phyloP scores from a whole-genome alignment of 2,888 invertebrate genomes.

The Acronicta alni region DNA sequence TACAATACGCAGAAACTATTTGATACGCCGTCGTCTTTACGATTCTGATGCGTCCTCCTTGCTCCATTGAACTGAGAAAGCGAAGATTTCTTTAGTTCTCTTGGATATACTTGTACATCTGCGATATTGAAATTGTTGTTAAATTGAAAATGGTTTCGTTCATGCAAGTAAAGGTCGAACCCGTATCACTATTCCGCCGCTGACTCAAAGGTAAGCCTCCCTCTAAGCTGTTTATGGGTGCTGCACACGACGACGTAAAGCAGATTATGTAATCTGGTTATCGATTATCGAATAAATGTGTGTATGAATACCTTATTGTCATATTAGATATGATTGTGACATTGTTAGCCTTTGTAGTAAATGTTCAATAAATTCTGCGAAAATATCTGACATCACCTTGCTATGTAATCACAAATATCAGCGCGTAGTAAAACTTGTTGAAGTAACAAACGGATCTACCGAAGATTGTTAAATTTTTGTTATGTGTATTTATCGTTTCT shows the following conservation, averaged over 20 bases:
- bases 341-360: not conserved
- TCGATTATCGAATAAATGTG: slow-evolving; percentile 28
- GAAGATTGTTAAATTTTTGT: too few species aligned
- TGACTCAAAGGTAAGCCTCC: slow-evolving; percentile 39
- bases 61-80: slow-evolving; percentile 54
- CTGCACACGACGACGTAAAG: slow-evolving; percentile 5
- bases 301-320: slow-evolving; percentile 6
- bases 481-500: too few species aligned
- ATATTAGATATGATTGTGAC: not conserved
- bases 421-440: too few species aligned
- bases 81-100: slow-evolving; percentile 55
- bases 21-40: slow-evolving; percentile 28
- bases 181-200: slow-evolving; percentile 27
- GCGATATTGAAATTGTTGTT: slow-evolving; percentile 58
- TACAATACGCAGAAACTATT: slow-evolving; percentile 40
- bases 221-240: slow-evolving; percentile 23
- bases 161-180: slow-evolving; percentile 46
- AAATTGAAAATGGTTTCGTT: slow-evolving; percentile 55
- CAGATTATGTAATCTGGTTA: slow-evolving; percentile 34
- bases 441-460: too few species aligned
- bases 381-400: not conserved
- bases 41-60: slow-evolving; percentile 33
- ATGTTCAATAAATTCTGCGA: slow-evolving; percentile 4
- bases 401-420: too few species aligned
- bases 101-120: slow-evolving; percentile 30